These are phyloP conservation scores for Gerris buenoi DNA, from an alignment of 1,140 invertebrate species.

Conservation along the genomic window DNA sequence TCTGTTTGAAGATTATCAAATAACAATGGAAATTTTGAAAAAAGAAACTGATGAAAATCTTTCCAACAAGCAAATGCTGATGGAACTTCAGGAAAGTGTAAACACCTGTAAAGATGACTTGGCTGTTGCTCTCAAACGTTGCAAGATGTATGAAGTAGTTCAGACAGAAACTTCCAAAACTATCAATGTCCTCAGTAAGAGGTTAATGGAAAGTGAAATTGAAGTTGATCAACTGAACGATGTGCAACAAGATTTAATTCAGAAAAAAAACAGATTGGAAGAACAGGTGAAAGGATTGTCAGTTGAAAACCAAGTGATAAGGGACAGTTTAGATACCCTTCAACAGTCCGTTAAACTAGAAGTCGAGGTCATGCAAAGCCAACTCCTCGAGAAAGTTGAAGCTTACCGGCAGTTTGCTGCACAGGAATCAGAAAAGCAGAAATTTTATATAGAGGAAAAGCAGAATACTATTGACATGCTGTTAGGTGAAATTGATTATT, in stretches of 20 bases:
- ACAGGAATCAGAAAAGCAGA: slow-evolving; percentile 12
- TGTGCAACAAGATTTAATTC: slow-evolving; percentile 7
- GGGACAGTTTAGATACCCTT: slow-evolving; percentile 2
- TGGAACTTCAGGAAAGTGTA: slow-evolving; percentile 14
- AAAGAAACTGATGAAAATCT: slow-evolving; percentile 6
- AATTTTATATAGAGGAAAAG: slow-evolving; percentile 10
- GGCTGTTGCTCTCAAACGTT: slow-evolving; percentile 5
- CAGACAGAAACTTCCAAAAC: slow-evolving; percentile 14
- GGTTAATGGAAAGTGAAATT: slow-evolving; percentile 15
- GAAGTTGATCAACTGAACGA: slow-evolving; percentile 17
- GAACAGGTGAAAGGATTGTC: slow-evolving; percentile 10
- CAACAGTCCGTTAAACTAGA: slow-evolving; percentile 8
- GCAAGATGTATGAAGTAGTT: slow-evolving; percentile 16
- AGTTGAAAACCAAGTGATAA: slow-evolving; percentile 11
- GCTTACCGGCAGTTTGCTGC: slow-evolving; percentile 10
- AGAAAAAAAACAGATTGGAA: slow-evolving; percentile 9
- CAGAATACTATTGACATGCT: slow-evolving; percentile 13
- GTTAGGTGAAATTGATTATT: slow-evolving; percentile 10
- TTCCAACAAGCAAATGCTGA: slow-evolving; percentile 8
- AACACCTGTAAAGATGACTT: slow-evolving; percentile 8
- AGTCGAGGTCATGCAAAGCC: slow-evolving; percentile 11
- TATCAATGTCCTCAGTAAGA: slow-evolving; percentile 13
- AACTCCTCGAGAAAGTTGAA: slow-evolving; percentile 14
- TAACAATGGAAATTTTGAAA: slow-evolving; percentile 6
- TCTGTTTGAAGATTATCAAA: slow-evolving; percentile 4